Evolutionary conservation across 1,140 invertebrate genomes (phyloP).

Genomic region (Branchinecta lynchi): DNA sequence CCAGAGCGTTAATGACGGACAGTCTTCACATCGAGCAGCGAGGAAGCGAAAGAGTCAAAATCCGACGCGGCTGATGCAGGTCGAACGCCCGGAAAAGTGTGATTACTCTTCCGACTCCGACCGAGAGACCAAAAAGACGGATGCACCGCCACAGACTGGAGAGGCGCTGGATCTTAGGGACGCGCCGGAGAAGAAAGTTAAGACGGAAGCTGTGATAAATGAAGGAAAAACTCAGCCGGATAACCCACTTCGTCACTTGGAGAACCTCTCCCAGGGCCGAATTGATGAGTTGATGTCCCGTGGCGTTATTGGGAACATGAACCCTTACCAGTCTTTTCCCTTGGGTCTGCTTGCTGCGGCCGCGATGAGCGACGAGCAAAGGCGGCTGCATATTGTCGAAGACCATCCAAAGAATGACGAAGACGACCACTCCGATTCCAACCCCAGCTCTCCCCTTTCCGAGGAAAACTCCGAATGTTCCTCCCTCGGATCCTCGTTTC

Average conservation of each 20-base stretch:
- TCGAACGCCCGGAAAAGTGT: conserved; percentile 29
- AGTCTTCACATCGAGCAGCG: conserved; percentile 27
- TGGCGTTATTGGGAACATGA: conserved; percentile 28
- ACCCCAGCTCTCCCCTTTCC: conserved; percentile 16
- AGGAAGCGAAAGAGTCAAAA: conserved; percentile 81
- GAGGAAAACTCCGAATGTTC: conserved; percentile 19
- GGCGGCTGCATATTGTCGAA: conserved; percentile 18
- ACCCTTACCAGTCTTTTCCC: conserved; percentile 35
- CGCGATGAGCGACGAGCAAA: conserved; percentile 10
- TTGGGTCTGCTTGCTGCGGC: conserved; percentile 30
- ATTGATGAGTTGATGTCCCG: conserved; percentile 39
- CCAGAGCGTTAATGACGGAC: conserved; percentile 37
- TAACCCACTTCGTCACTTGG: conserved; percentile 58
- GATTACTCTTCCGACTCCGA: conserved; percentile 47
- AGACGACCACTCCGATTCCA: conserved; percentile 21
- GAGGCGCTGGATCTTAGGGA: neutral
- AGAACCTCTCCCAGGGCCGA: conserved; percentile 60
- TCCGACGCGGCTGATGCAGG: conserved; percentile 51
- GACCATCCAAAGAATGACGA: conserved; percentile 20
- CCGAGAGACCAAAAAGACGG: conserved; percentile 32
- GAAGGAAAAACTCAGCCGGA: conserved; percentile 25
- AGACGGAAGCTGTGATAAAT: conserved; percentile 7
- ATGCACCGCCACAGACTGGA: neutral
- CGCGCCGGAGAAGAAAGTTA: conserved; percentile 11
- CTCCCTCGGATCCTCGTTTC: conserved; percentile 16